Evolutionary conservation across 2,888 invertebrate species (phyloP).

Genomic region (Ferdinandea cuprea): DNA sequence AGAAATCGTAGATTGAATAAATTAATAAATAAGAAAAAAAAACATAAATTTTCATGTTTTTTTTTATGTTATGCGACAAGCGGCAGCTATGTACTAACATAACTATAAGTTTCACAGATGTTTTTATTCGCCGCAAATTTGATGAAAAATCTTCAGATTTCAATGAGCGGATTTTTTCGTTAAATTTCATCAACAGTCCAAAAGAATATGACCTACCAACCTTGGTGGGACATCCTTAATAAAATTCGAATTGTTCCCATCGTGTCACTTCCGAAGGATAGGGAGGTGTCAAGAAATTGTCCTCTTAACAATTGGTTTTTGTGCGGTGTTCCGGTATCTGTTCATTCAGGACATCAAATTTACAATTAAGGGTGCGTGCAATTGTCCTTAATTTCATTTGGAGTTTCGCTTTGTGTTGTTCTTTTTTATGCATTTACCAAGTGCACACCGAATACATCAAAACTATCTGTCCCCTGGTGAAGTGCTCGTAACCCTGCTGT

Average conservation of each 20-base stretch:
- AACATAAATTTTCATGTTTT: too few relatives aligned
- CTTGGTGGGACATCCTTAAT: constrained; percentile 14
- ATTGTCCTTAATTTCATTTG: constrained; percentile 49
- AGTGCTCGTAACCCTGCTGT: constrained; percentile 6
- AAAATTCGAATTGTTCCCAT: constrained; percentile 31
- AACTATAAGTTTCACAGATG: too few relatives aligned
- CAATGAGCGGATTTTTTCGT: background rate
- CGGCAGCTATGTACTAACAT: too few relatives aligned
- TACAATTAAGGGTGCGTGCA: constrained; percentile 30
- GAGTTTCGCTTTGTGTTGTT: constrained; percentile 25
- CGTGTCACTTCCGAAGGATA: constrained; percentile 14
- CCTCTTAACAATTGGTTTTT: constrained; percentile 26
- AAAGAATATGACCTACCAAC: constrained; percentile 6
- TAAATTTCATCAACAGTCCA: background rate
- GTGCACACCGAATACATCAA: background rate
- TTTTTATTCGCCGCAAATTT: too few relatives aligned
- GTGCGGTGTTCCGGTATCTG: constrained; percentile 26
- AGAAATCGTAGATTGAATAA: too few relatives aligned
- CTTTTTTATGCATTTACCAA: constrained; percentile 1
- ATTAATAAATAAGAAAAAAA: too few relatives aligned
- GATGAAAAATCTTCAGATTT: background rate
- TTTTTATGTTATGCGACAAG: too few relatives aligned
- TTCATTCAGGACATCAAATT: background rate
- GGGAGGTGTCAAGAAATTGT: constrained; percentile 32
- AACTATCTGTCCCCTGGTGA: constrained; percentile 8